These are phyloP conservation scores for Lota lota DNA, from an alignment of 2,113 vertebrate species.

Conservation along the genomic window DNA sequence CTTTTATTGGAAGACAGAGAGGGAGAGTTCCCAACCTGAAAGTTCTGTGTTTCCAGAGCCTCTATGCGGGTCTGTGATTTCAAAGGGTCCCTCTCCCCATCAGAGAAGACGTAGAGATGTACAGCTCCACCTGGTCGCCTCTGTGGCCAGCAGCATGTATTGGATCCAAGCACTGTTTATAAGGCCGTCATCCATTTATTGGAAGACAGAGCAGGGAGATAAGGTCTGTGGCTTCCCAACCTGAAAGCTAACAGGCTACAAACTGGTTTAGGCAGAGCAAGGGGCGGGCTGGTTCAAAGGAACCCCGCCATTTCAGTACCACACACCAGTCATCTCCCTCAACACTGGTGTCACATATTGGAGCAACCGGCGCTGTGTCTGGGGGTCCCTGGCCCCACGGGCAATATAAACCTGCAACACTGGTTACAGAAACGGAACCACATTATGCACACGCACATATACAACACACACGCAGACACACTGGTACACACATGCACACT, in stretches of 20 bases:
- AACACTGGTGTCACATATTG: conserved; percentile 45
- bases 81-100: not conserved
- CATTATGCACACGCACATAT: no score
- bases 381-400: conserved; percentile 37
- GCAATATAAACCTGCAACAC: conserved; percentile 48
- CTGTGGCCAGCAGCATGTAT: no score
- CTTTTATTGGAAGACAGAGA: conserved; percentile 47
- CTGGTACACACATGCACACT: not conserved
- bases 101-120: not conserved
- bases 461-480: not conserved
- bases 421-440: no score
- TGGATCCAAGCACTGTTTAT: not conserved
- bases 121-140: no score
- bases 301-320: conserved; percentile 1
- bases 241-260: not conserved
- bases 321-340: conserved; percentile 11
- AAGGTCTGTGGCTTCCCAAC: not conserved
- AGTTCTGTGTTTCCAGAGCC: no score
- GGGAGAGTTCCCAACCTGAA: no score
- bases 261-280: not conserved
- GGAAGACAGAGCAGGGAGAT: not conserved
- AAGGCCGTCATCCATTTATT: not conserved
- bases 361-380: conserved; percentile 48
- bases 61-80: no score
- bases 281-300: not conserved